Evolutionary conservation across 2,888 invertebrate genomes (phyloP).

Genomic region (Cataglyphis albicans): DNA sequence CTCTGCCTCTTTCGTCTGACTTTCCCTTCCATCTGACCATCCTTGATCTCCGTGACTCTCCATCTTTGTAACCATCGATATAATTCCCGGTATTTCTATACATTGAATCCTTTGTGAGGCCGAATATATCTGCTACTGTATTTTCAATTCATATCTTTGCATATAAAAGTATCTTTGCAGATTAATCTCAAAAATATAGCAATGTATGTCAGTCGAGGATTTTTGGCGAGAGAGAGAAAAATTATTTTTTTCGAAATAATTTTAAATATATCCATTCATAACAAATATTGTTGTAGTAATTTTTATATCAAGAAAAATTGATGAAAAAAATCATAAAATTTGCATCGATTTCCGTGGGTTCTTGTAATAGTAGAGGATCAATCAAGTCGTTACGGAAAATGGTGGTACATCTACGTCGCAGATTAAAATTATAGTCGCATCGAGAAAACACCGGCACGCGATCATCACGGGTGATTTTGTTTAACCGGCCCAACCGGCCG

Average conservation of each 20-base stretch:
- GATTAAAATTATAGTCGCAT: conserved; percentile 8
- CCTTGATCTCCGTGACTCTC: conserved; percentile 34
- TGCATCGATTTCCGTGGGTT: neutral
- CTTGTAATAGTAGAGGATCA: neutral
- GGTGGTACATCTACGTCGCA: neutral
- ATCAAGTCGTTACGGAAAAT: neutral
- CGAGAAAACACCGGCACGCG: conserved; percentile 2
- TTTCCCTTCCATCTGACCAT: neutral
- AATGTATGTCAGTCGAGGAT: conserved; percentile 1
- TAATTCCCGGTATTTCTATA: neutral
- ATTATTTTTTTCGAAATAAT: neutral
- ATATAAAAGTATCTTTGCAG: neutral
- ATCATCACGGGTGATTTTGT: conserved; percentile 22
- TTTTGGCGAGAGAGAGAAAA: neutral
- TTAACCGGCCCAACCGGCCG: conserved; percentile 19
- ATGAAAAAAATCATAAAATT: neutral
- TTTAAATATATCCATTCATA: neutral
- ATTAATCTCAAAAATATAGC: neutral
- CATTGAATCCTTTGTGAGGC: neutral
- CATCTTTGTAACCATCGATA: conserved; percentile 54
- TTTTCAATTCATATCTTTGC: neutral
- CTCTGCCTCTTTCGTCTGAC: conserved; percentile 10
- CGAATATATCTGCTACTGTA: neutral
- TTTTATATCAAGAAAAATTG: neutral
- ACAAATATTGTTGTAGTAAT: neutral